Percentiles rank a stretch among this genome's conserved stretches.
Evolutionary conservation across 1,140 invertebrate genomes (phyloP).

Genomic region (Linepithema humile): DNA sequence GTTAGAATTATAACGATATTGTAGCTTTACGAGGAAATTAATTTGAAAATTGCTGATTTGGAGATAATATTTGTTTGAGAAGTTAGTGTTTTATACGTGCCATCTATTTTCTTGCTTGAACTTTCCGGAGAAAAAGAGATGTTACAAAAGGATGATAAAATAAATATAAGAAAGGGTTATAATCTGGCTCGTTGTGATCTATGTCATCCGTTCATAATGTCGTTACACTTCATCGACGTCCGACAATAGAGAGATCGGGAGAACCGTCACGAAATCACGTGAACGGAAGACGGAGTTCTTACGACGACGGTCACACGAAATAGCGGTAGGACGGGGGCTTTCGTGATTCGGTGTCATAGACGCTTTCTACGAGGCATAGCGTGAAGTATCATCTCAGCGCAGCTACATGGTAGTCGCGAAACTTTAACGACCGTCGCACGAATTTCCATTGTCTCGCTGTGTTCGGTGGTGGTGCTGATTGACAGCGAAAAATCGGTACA

Average conservation of each 20-base stretch:
- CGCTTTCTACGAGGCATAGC: constrained; percentile 62
- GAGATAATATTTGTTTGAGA: not conserved
- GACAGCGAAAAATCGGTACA: constrained; percentile 35
- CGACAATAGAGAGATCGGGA: constrained; percentile 24
- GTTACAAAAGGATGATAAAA: constrained; percentile 20
- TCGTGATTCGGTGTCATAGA: constrained; percentile 70
- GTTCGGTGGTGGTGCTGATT: constrained; percentile 30
- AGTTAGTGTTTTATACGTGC: not conserved
- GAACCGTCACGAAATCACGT: constrained; percentile 63
- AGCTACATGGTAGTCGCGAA: constrained; percentile 58
- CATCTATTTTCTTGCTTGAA: constrained; percentile 23
- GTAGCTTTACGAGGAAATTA: not conserved
- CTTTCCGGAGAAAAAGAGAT: no score
- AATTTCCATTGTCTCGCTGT: constrained; percentile 62
- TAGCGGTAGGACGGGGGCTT: not conserved
- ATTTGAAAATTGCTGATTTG: not conserved
- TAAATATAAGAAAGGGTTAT: not conserved
- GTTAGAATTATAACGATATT: not conserved
- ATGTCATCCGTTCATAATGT: constrained; percentile 11
- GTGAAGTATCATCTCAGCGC: constrained; percentile 58
- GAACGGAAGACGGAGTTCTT: constrained; percentile 49
- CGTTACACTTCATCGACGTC: constrained; percentile 15
- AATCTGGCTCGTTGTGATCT: not conserved
- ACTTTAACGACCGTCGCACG: constrained; percentile 67
- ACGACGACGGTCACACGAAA: constrained; percentile 44